phyloP scores from a whole-genome alignment of 2,888 invertebrate genomes.

The Euzetes globulus region DNA sequence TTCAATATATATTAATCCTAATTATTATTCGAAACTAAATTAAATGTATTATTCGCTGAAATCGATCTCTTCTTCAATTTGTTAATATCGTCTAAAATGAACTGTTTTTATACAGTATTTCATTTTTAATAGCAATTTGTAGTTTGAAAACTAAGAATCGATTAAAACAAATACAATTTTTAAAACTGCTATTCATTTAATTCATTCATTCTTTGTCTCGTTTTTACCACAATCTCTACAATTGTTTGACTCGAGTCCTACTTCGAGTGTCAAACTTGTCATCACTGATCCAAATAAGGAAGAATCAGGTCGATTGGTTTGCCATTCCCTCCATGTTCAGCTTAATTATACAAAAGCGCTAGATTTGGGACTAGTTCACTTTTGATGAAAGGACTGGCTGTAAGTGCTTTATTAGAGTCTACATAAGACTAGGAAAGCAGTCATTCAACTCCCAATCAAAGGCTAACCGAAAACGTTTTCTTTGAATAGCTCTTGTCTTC shows the following conservation, averaged over 20 bases:
- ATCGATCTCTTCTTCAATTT: neutral
- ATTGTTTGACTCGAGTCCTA: no score
- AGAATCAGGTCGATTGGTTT: no score
- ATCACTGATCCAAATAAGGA: no score
- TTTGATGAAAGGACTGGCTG: no score
- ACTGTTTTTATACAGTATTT: neutral
- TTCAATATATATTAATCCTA: no score
- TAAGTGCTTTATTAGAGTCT: no score
- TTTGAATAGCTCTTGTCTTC: neutral
- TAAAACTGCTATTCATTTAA: neutral
- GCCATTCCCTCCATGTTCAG: no score
- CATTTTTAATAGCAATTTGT: conserved; percentile 1
- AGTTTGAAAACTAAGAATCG: neutral
- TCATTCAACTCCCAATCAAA: no score
- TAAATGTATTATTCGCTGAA: neutral
- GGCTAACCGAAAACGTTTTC: neutral
- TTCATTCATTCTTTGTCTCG: neutral
- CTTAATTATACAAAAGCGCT: no score
- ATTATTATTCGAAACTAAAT: neutral
- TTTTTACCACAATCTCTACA: neutral
- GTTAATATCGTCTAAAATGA: neutral
- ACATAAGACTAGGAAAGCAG: no score
- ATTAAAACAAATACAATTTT: neutral
- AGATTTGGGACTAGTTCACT: no score
- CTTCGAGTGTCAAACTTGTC: no score